phyloP scores from a whole-genome alignment of 64 coral and sea anemone species.

The Stichodactyla mertensii region DNA sequence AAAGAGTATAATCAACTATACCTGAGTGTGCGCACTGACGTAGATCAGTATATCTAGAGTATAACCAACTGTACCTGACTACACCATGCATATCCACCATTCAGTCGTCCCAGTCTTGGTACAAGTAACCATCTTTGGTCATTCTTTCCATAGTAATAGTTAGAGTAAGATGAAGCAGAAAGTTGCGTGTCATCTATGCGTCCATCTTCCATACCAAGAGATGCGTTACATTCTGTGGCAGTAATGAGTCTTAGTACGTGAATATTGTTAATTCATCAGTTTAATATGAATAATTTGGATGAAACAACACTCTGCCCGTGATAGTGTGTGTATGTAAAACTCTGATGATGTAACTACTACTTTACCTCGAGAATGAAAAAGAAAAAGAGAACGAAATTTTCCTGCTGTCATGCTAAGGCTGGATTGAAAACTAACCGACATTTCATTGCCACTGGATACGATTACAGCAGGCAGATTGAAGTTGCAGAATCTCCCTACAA shows the following conservation, averaged over 20 bases:
- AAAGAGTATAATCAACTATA: background rate
- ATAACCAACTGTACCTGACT: slow-evolving; percentile 48
- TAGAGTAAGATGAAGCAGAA: slow-evolving; percentile 57
- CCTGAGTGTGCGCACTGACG: slow-evolving; percentile 26
- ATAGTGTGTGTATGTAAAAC: too few species aligned
- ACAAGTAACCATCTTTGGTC: background rate
- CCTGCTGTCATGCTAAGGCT: slow-evolving; percentile 20
- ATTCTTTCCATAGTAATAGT: slow-evolving; percentile 2
- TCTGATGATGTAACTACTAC: background rate
- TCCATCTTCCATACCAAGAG: slow-evolving; percentile 68
- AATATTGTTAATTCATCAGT: too few species aligned
- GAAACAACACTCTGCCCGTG: too few species aligned
- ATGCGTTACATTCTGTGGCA: slow-evolving; percentile 54
- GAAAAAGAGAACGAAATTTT: slow-evolving; percentile 41
- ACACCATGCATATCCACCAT: slow-evolving; percentile 50
- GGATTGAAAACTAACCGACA: slow-evolving; percentile 56
- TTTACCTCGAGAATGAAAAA: slow-evolving; percentile 72
- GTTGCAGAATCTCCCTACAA: slow-evolving; percentile 48
- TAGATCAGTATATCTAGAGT: background rate
- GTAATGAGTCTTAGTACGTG: background rate
- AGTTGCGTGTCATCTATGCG: slow-evolving; percentile 57
- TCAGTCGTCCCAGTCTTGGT: slow-evolving; percentile 46
- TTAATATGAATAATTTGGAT: too few species aligned
- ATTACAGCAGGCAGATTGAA: slow-evolving; percentile 57
- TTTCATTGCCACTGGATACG: slow-evolving; percentile 44